These are phyloP conservation scores for Otolemur garnettii DNA, from an alignment of 2,113 vertebrate genomes.

Conservation along the genomic window DNA sequence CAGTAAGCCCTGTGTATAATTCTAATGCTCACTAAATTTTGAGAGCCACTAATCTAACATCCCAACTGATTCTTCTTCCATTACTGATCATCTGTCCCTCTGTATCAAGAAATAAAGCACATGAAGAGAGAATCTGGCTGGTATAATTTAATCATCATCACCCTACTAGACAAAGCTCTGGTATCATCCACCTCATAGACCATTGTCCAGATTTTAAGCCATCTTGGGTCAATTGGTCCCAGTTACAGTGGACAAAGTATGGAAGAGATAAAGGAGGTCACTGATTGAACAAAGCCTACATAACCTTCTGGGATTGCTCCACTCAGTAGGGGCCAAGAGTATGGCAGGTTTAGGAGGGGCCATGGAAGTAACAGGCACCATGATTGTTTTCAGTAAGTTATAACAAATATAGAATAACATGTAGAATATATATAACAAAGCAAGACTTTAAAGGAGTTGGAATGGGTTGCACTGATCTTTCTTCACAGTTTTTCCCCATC, in stretches of 20 bases:
- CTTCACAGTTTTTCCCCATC: not conserved
- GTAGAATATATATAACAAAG: not conserved
- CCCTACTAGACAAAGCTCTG: not conserved
- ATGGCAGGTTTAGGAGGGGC: not conserved
- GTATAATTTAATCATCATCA: not conserved
- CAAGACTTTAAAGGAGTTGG: not conserved
- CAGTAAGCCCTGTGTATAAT: not conserved
- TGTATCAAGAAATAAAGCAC: slow-evolving; percentile 31
- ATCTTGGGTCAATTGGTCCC: not conserved
- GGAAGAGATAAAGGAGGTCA: not conserved
- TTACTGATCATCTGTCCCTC: not conserved
- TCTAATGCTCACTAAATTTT: slow-evolving; percentile 1
- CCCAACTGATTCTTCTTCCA: not conserved
- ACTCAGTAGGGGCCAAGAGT: not conserved
- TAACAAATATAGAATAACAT: not conserved
- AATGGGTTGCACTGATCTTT: not conserved
- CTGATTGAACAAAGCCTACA: not conserved
- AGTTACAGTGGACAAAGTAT: not conserved
- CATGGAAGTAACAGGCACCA: not conserved
- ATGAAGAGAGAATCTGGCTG: not conserved
- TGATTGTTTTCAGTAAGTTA: not conserved
- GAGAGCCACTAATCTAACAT: slow-evolving; percentile 26
- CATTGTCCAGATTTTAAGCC: not conserved
- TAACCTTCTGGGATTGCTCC: not conserved
- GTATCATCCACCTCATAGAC: not conserved